Base-by-base conservation (phyloP, 1,140 invertebrate species). In the Drosophila ohnishii region DNA sequence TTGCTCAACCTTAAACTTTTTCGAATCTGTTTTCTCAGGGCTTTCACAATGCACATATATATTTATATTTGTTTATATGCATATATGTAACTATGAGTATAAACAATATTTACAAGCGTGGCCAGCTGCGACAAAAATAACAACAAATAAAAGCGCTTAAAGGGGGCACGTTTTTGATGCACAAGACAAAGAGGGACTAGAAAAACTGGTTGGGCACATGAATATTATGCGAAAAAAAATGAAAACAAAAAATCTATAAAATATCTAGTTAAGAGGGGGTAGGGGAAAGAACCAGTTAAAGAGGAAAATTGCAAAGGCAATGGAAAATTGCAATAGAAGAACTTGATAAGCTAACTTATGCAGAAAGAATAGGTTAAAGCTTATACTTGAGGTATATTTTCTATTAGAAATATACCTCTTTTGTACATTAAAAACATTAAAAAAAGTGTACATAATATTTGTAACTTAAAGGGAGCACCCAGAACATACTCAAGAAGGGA, bases 181-280 rank as follows among this genome's bases (percentile, higher is more conserved):
- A 75, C 55, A 66, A 75, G 53, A 67, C 35, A 55, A 75, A 75
- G 64, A 48, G 67, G 67, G 61, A 85, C 81, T 75, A 85, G 81
- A 85, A 85, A 85, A 85, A 85, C 81, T 85, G 69, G 81, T 85
- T 85, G 64, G 60, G 64, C 71, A 47, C 35, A 62, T 30, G 19
- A 39, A 77, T 55, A 69, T 22, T 61, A 60, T 51, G 30, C 19
- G 35, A 39, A 58, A 32, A 61, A 75, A 19, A 53, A 19, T 45
- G 14, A 37, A 65, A 57, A 53, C 25, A 53, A 56, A 53, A 56
- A 80, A 56, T 56, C 39, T 53, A 79, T 37, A 35, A 37, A 25
- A 37, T 51, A 40, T 50, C 47, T 53, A 58, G 51, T 37, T 30
- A 58, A n/a, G 51, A 34, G 44, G 47, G 44, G 22, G 13, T 28